Percentiles rank a stretch among this genome's conserved stretches.
Conservation (phyloP, 2,113 vertebrate genomes). For the Ranitomeya variabilis region DNA sequence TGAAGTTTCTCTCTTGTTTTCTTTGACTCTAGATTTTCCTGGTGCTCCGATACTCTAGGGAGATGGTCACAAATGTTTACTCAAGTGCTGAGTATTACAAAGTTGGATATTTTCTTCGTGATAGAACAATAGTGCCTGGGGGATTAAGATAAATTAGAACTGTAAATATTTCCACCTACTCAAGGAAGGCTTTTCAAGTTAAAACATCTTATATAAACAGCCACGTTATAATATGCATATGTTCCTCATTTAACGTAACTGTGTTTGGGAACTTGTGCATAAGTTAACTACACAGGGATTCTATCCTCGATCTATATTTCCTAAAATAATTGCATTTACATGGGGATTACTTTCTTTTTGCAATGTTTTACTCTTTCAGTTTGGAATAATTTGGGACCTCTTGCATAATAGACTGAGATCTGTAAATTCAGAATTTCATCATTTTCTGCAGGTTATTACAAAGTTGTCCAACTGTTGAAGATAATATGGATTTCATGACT, state of each 20-base stretch:
- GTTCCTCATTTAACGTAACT: constrained; percentile 41
- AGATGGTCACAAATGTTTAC: constrained; percentile 54
- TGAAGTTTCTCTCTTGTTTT: background rate
- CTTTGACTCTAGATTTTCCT: constrained; percentile 5
- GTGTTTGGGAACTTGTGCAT: background rate
- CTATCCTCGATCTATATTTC: background rate
- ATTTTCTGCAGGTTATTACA: background rate
- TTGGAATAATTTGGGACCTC: background rate
- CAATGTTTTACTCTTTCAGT: background rate
- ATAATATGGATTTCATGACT: background rate
- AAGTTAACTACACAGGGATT: background rate
- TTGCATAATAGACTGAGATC: background rate
- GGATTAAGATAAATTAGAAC: constrained; percentile 44
- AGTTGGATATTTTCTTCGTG: constrained; percentile 36
- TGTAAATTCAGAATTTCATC: background rate
- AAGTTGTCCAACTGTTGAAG: background rate
- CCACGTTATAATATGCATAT: constrained; percentile 36
- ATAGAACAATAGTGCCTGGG: constrained; percentile 50
- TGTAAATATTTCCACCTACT: constrained; percentile 53
- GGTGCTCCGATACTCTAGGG: constrained; percentile 33
- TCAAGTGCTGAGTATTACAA: constrained; percentile 54
- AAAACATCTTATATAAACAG: constrained; percentile 39
- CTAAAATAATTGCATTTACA: background rate
- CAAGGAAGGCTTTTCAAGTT: constrained; percentile 43
- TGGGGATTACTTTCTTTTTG: background rate